phyloP scores from a whole-genome alignment of 1,140 invertebrate genomes.

The Fopius arisanus region DNA sequence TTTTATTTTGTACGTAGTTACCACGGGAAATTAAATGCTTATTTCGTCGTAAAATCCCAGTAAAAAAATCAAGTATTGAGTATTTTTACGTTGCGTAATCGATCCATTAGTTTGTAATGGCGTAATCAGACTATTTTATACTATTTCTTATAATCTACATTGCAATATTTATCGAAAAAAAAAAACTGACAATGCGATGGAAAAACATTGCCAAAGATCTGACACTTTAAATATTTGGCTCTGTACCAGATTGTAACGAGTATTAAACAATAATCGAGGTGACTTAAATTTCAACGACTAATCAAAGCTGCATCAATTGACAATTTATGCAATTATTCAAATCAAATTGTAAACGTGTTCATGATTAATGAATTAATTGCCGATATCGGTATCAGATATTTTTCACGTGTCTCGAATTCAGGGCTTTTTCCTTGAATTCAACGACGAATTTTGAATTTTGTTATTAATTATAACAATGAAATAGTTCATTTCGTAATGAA shows the following conservation, averaged over 20 bases:
- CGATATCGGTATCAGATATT: background rate
- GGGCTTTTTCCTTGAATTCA: no score
- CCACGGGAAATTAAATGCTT: background rate
- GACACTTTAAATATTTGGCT: conserved; percentile 45
- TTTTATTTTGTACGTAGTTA: conserved; percentile 1
- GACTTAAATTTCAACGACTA: background rate
- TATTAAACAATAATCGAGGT: conserved; percentile 26
- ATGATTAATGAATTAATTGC: background rate
- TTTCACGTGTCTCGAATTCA: background rate
- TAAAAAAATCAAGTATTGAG: no score
- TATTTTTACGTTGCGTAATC: no score
- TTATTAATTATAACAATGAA: no score
- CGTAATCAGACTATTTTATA: background rate
- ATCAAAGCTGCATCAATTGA: background rate
- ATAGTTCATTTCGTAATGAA: no score
- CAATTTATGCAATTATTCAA: background rate
- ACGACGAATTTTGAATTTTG: no score
- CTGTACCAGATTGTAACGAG: conserved; percentile 35
- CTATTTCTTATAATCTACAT: conserved; percentile 14
- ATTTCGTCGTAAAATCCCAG: no score
- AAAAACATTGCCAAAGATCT: conserved; percentile 54
- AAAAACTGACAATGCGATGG: conserved; percentile 4
- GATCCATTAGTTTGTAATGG: background rate
- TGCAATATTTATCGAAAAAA: conserved; percentile 21
- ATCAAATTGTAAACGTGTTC: conserved; percentile 1